These are phyloP conservation scores for Caradrina clavipalpis DNA, from an alignment of 2,888 invertebrate species.

Conservation along the genomic window DNA sequence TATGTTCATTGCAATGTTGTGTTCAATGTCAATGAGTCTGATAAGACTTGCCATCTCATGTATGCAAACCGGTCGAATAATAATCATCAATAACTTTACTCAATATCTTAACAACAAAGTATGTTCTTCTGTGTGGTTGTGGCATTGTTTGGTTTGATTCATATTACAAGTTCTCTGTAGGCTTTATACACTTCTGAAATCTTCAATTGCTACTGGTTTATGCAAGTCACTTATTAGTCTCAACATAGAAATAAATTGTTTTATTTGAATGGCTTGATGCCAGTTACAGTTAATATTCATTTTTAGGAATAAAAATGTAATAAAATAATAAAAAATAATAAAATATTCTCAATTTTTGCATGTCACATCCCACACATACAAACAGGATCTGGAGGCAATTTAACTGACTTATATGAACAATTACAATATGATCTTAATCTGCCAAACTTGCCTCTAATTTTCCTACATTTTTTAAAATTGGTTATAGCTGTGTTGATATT, in stretches of 20 bases:
- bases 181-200: conserved; percentile 1
- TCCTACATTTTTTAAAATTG: too few species aligned
- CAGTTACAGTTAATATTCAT: neutral
- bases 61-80: neutral
- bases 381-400: too few species aligned
- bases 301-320: too few species aligned
- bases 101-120: neutral
- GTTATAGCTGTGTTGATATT: too few species aligned
- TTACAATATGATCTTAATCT: too few species aligned
- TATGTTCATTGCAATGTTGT: neutral
- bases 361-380: too few species aligned
- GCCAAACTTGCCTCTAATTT: too few species aligned
- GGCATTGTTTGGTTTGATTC: neutral
- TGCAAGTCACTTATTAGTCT: conserved; percentile 3
- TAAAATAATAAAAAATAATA: too few species aligned
- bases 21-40: neutral
- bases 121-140: neutral
- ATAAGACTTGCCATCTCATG: neutral
- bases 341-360: too few species aligned
- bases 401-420: too few species aligned
- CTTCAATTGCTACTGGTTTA: conserved; percentile 2
- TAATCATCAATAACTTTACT: neutral
- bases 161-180: neutral
- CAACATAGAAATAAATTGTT: conserved; percentile 20
- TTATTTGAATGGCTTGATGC: neutral